phyloP scores from a whole-genome alignment of 2,888 invertebrate species.

The Pandemis heparana region DNA sequence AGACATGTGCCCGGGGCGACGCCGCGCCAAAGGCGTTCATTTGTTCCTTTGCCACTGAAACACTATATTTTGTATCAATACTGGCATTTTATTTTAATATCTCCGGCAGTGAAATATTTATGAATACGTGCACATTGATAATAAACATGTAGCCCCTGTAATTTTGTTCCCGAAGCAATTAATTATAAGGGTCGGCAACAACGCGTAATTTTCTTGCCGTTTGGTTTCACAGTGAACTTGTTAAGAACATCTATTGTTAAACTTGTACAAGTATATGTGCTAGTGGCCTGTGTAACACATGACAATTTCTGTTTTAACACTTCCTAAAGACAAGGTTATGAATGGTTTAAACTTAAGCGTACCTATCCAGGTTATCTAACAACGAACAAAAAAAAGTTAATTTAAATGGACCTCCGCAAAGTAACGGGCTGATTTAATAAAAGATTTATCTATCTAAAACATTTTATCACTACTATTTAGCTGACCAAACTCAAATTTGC shows the following conservation, averaged over 20 bases:
- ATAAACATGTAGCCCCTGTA: slow-evolving; percentile 18
- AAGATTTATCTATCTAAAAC: too few relatives aligned
- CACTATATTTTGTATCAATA: slow-evolving; percentile 28
- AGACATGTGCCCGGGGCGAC: slow-evolving; percentile 17
- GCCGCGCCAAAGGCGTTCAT: slow-evolving; percentile 25
- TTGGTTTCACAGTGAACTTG: slow-evolving; percentile 21
- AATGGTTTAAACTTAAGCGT: background rate
- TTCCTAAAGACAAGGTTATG: background rate
- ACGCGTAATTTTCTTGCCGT: slow-evolving; percentile 25
- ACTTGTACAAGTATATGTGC: slow-evolving; percentile 24
- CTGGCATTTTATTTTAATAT: slow-evolving; percentile 27
- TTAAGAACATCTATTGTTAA: slow-evolving; percentile 24
- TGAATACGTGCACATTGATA: slow-evolving; percentile 9
- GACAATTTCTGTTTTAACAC: slow-evolving; percentile 1
- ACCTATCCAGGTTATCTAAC: too few relatives aligned
- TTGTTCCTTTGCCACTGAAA: slow-evolving; percentile 28
- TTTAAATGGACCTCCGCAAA: too few relatives aligned
- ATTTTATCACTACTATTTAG: background rate
- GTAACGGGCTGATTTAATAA: background rate
- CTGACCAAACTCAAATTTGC: background rate
- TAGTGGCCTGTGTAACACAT: slow-evolving; percentile 16
- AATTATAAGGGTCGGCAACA: slow-evolving; percentile 24
- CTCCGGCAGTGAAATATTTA: slow-evolving; percentile 17
- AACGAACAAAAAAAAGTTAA: too few relatives aligned
- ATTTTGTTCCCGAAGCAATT: slow-evolving; percentile 23